Evolutionary conservation across 2,888 invertebrate genomes (phyloP).

Genomic region (Macrosoma leucophasiata): DNA sequence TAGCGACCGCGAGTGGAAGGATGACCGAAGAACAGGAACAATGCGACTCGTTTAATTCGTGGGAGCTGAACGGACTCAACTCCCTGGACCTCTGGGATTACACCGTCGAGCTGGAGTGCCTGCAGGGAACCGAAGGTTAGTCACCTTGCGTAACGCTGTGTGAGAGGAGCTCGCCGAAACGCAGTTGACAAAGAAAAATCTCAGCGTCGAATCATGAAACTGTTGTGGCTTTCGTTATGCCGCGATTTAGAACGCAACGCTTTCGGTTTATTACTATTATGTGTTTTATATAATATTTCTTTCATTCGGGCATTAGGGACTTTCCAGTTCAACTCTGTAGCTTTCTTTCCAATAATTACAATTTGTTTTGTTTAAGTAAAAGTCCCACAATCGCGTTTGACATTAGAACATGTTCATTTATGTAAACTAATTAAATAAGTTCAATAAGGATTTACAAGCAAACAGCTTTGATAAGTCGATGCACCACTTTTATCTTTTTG

Average conservation of each 20-base stretch:
- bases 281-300: constrained; percentile 7
- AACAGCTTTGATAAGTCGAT: too few species aligned
- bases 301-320: too few species aligned
- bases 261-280: constrained; percentile 19
- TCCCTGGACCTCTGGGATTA: constrained; percentile 91
- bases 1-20: constrained; percentile 35
- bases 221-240: constrained; percentile 37
- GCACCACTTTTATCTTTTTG: too few species aligned
- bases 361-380: too few species aligned
- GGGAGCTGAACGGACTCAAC: constrained; percentile 76
- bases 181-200: constrained; percentile 42
- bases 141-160: constrained; percentile 49
- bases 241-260: constrained; percentile 30
- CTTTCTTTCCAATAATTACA: too few species aligned
- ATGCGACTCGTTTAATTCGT: constrained; percentile 64
- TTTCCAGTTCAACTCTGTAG: too few species aligned
- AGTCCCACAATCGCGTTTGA: too few species aligned
- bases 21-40: constrained; percentile 68
- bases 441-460: too few species aligned
- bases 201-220: constrained; percentile 41
- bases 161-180: constrained; percentile 45
- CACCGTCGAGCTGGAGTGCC: constrained; percentile 87
- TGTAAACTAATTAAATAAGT: too few species aligned
- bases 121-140: constrained; percentile 85
- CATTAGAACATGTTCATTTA: too few species aligned